A percentile compares a stretch with the other conserved stretches of the same genome.
phyloP scores from a whole-genome alignment of 2,113 vertebrate species.

The Vimba vimba region DNA sequence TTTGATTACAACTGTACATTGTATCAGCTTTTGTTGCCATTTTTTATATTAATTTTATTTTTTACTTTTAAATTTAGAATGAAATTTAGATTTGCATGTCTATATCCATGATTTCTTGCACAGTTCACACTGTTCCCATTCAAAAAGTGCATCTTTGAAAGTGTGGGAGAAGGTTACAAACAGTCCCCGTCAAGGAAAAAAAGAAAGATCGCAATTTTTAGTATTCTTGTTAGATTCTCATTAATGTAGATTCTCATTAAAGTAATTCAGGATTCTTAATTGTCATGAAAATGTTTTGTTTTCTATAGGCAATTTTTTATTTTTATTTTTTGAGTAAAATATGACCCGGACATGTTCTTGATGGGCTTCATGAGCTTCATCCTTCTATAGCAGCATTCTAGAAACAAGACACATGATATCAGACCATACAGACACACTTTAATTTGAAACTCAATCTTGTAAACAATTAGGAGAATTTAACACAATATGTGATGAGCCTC shows the following conservation, averaged over 20 bases:
- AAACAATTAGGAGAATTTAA: background rate
- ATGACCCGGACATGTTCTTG: background rate
- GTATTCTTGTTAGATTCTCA: too few species aligned
- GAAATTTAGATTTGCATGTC: background rate
- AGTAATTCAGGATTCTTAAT: background rate
- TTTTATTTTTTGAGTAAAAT: background rate
- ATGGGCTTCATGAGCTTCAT: background rate
- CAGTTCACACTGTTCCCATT: background rate
- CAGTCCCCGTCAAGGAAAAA: background rate
- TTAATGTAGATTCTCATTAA: too few species aligned
- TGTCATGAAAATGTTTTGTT: background rate
- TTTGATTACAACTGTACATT: background rate
- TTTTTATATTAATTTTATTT: background rate
- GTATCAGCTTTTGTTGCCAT: conserved; percentile 17
- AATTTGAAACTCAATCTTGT: background rate
- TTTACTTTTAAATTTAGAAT: background rate
- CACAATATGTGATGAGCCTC: background rate
- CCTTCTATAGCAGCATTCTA: background rate
- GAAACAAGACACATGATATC: background rate
- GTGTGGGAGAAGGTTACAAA: background rate
- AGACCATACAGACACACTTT: background rate
- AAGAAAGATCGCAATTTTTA: too few species aligned
- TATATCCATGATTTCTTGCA: background rate
- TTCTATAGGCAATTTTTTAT: background rate
- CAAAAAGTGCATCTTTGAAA: background rate